Evolutionary conservation across 1,140 invertebrate genomes (phyloP).

Genomic region (Cydia amplana): DNA sequence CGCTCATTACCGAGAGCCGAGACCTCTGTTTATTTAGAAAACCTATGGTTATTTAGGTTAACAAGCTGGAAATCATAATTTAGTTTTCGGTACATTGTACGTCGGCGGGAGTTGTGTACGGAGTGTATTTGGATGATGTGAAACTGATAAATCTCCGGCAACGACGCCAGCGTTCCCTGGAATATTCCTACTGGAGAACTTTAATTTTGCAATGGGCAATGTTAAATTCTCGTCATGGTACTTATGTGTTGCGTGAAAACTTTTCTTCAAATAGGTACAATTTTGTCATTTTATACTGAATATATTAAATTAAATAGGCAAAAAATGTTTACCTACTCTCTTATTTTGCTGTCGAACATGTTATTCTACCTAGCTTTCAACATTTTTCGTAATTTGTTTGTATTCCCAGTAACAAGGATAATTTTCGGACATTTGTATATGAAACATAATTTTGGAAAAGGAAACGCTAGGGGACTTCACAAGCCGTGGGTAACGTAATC

Average conservation of each 20-base stretch:
- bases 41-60: conserved; percentile 42
- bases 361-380: too few relatives aligned
- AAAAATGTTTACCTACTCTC: too few relatives aligned
- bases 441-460: too few relatives aligned
- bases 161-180: not conserved
- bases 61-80: conserved; percentile 40
- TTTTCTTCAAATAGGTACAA: too few relatives aligned
- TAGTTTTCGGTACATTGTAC: conserved; percentile 22
- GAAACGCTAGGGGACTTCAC: not conserved
- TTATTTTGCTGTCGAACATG: too few relatives aligned
- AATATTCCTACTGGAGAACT: not conserved
- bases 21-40: conserved; percentile 45
- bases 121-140: conserved; percentile 21
- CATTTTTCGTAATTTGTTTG: not conserved
- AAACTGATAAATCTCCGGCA: conserved; percentile 22
- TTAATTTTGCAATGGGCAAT: too few relatives aligned
- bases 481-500: not conserved
- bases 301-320: too few relatives aligned
- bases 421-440: not conserved
- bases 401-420: not conserved
- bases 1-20: conserved; percentile 37
- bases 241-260: too few relatives aligned
- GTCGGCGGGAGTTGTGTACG: not conserved
- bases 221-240: too few relatives aligned
- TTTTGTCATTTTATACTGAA: too few relatives aligned